Conservation (phyloP, 2,888 invertebrate genomes). For the Lasioglossum malachurum region DNA sequence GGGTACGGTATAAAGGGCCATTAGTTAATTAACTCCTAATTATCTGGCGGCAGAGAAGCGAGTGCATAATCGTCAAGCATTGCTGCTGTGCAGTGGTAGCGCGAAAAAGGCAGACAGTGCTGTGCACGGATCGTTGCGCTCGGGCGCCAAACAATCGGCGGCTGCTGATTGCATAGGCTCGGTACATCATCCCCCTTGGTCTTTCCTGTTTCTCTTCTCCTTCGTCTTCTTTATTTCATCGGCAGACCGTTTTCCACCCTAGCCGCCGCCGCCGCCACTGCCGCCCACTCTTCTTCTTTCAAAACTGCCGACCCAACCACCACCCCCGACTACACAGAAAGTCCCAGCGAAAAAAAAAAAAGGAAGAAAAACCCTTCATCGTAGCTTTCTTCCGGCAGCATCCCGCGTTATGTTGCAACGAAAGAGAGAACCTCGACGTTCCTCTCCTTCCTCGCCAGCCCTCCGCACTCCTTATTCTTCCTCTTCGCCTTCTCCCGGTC, state of each 20-base stretch:
- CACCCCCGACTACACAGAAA: constrained; percentile 18
- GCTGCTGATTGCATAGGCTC: constrained; percentile 71
- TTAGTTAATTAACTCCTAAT: constrained; percentile 83
- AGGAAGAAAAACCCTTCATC: constrained; percentile 37
- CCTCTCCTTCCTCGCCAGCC: not conserved
- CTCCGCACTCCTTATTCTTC: constrained; percentile 31
- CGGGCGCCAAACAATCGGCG: constrained; percentile 79
- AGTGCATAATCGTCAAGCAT: constrained; percentile 78
- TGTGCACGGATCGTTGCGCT: constrained; percentile 79
- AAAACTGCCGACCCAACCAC: constrained; percentile 53
- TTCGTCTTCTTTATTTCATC: constrained; percentile 59
- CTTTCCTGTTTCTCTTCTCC: constrained; percentile 41
- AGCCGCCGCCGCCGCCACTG: constrained; percentile 9
- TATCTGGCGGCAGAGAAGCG: constrained; percentile 78
- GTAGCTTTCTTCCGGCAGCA: constrained; percentile 24
- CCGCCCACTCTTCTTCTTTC: constrained; percentile 57
- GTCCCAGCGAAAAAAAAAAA: constrained; percentile 22
- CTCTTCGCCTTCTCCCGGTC: constrained; percentile 38
- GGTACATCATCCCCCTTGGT: constrained; percentile 63
- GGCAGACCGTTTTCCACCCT: constrained; percentile 59
- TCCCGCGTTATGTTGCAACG: constrained; percentile 35
- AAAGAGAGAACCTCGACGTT: constrained; percentile 1
- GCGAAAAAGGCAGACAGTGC: constrained; percentile 77
- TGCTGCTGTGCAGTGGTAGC: constrained; percentile 71
- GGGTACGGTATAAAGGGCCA: constrained; percentile 79